A percentile compares a stretch with the other conserved stretches of the same genome.
Evolutionary conservation across 2,113 vertebrate species (phyloP).

Genomic region (Misgurnus mizolepis): DNA sequence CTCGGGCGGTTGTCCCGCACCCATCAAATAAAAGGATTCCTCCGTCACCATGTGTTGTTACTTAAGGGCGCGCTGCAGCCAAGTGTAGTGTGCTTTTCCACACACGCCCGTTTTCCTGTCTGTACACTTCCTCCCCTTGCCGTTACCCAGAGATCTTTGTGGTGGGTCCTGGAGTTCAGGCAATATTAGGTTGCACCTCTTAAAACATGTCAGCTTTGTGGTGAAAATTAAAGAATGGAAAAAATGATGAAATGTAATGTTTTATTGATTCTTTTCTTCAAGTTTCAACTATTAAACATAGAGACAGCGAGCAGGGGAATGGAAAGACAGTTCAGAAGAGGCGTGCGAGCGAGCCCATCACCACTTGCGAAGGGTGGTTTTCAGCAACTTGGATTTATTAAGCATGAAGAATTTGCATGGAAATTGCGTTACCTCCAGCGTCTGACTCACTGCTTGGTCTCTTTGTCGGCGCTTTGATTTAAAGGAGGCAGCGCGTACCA

Average conservation of each 20-base stretch:
- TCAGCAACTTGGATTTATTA: slow-evolving; percentile 56
- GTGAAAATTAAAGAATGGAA: slow-evolving; percentile 81
- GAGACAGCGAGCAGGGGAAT: slow-evolving; percentile 53
- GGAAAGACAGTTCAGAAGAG: slow-evolving; percentile 26
- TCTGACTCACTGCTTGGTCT: slow-evolving; percentile 43
- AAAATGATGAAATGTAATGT: slow-evolving; percentile 75
- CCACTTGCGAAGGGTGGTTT: slow-evolving; percentile 42
- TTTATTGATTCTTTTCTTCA: slow-evolving; percentile 67
- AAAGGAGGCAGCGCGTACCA: not conserved
- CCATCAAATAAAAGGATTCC: slow-evolving; percentile 64
- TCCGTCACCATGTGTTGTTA: slow-evolving; percentile 79
- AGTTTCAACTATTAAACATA: slow-evolving; percentile 59
- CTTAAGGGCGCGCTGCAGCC: slow-evolving; percentile 76
- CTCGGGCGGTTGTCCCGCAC: slow-evolving; percentile 51
- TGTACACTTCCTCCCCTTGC: slow-evolving; percentile 78
- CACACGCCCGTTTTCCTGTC: slow-evolving; percentile 80
- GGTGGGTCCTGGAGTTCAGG: slow-evolving; percentile 80
- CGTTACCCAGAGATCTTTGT: slow-evolving; percentile 80
- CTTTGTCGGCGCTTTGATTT: slow-evolving; percentile 33
- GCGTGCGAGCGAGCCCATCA: slow-evolving; percentile 50
- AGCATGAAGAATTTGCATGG: slow-evolving; percentile 49
- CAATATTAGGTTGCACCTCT: slow-evolving; percentile 82
- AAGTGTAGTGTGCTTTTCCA: slow-evolving; percentile 79
- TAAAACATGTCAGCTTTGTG: slow-evolving; percentile 80
- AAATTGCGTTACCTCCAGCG: slow-evolving; percentile 44